A percentile compares a stretch with the other conserved stretches of the same genome.
These are phyloP conservation scores for Geodia barretti DNA, from an alignment of 37 sponge, comb jelly and placozoan species.

Conservation along the genomic window DNA sequence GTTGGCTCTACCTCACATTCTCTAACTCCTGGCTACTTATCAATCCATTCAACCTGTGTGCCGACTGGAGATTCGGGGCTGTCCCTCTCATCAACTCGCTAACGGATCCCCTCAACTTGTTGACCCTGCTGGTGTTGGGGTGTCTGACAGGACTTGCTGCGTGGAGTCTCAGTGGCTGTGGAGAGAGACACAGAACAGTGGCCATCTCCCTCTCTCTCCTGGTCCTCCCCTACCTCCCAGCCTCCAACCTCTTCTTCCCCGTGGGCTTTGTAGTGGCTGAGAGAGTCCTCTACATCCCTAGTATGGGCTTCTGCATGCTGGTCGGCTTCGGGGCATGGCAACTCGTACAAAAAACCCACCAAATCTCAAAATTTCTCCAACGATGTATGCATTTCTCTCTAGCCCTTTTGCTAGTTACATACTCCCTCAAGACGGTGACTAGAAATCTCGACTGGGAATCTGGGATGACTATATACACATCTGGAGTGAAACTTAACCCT, in stretches of 20 bases:
- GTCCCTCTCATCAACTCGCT: slow-evolving; percentile 72
- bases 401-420: slow-evolving; percentile 38
- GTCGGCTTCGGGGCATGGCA: slow-evolving; percentile 21
- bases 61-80: slow-evolving; percentile 90
- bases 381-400: not conserved
- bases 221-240: slow-evolving; percentile 85
- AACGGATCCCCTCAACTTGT: slow-evolving; percentile 68
- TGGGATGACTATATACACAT: slow-evolving; percentile 61
- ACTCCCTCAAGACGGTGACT: slow-evolving; percentile 61
- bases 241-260: slow-evolving; percentile 85
- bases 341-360: slow-evolving; percentile 1
- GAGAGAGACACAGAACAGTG: slow-evolving; percentile 1
- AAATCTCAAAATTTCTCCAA: not conserved
- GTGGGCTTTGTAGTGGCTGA: slow-evolving; percentile 98
- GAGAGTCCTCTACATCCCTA: slow-evolving; percentile 91
- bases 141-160: slow-evolving; percentile 6
- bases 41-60: slow-evolving; percentile 66
- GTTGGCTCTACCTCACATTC: slow-evolving; percentile 77
- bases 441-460: slow-evolving; percentile 79
- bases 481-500: slow-evolving; percentile 75
- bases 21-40: slow-evolving; percentile 80
- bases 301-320: slow-evolving; percentile 66
- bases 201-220: slow-evolving; percentile 41
- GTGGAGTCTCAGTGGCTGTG: not conserved
- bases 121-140: slow-evolving; percentile 45